Evolutionary conservation across 2,113 vertebrate genomes (phyloP), one percentile per base, ranked within the genome.

Genomic region (Rhea americana): DNA sequence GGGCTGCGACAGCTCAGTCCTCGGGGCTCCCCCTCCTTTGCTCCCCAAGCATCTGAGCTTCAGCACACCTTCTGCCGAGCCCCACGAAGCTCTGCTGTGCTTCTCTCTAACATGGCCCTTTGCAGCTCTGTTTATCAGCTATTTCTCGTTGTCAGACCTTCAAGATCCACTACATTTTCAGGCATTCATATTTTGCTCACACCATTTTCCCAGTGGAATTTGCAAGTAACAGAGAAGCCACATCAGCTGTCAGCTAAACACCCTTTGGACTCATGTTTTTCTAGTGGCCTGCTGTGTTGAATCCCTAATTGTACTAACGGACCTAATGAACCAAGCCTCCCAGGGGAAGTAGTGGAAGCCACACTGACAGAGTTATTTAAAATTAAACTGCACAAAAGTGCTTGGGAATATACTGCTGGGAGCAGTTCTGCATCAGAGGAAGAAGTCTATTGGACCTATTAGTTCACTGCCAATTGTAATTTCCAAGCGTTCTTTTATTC

Each of bases 211-310:
- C 58, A 0, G 0, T 66, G n/a, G 30, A 78, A 32, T 24, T 51
- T 47, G 53, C 50, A 82, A 55, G 12, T 50, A 39, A 72, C 35
- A 77, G 43, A 77, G 35, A 70, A 37, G 39, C 48, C 77, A 66
- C 51, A n/a, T 75, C 56, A 91, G 37, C 71, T 85, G 48, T 32
- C 82, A 92, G 65, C 50, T 7, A 12, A 82, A 89, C 14, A 21
- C 87, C 61, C 82, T 96, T 85, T 90, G 91, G 91, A 93, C 47
- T 66, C 79, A 95, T 72, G 50, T 66, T 94, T 97, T 95, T 84
- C 55, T 85, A 83, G 68, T 56, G 67, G 50, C 72, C 77, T 94
- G 82, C 90, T 93, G 39, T 84, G 80, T 79, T 35, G 18, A 80
- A 61, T 63, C 35, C 13, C 43, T 96, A 91, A 88, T 93, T 93